These are phyloP conservation scores for Trachelus tabidus DNA, from an alignment of 2,888 invertebrate genomes.

Conservation along the genomic window DNA sequence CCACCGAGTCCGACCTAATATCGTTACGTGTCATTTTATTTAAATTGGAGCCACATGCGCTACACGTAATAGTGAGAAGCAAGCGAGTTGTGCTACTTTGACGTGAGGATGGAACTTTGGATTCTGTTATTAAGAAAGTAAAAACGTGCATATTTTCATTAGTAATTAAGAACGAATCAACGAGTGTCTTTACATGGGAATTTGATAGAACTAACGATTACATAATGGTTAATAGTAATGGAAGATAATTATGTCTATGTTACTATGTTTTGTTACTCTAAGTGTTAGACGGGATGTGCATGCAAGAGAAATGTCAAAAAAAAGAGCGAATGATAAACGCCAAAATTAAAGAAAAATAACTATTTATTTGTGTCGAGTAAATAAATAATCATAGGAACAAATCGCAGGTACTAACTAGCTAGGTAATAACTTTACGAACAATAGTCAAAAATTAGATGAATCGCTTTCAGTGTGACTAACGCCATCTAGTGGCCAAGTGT, in stretches of 20 bases:
- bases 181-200: no score
- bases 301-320: slow-evolving; percentile 16
- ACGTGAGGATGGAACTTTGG: background rate
- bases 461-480: background rate
- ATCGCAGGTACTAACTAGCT: slow-evolving; percentile 46
- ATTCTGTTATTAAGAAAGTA: no score
- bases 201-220: background rate
- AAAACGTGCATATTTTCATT: no score
- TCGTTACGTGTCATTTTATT: slow-evolving; percentile 9
- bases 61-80: background rate
- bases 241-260: background rate
- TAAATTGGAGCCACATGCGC: background rate
- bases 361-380: slow-evolving; percentile 42
- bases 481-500: background rate
- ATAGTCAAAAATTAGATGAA: background rate
- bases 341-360: slow-evolving; percentile 26
- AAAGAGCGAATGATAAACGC: slow-evolving; percentile 21
- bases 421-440: slow-evolving; percentile 16
- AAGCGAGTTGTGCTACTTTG: background rate
- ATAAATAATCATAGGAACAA: slow-evolving; percentile 44
- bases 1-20: slow-evolving; percentile 58
- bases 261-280: background rate
- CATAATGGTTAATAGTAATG: background rate
- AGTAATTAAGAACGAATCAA: no score
- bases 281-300: slow-evolving; percentile 2